Conservation (phyloP, 2,113 vertebrate species). For the Pyxicephalus adspersus region DNA sequence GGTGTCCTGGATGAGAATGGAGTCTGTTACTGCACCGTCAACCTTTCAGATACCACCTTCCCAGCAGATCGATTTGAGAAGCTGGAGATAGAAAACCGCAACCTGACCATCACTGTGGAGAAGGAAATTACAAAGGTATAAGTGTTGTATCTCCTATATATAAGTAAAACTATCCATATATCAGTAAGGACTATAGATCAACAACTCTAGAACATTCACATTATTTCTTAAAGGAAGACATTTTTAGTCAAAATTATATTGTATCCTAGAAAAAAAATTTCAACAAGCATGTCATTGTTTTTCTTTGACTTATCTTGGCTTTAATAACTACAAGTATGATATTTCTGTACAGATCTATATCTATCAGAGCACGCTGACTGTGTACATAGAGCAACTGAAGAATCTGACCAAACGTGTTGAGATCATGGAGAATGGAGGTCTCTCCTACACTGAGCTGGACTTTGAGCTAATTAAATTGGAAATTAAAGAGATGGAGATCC, state of each 20-base stretch:
- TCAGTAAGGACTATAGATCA: no score
- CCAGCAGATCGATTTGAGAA: neutral
- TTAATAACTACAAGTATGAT: neutral
- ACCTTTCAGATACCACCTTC: neutral
- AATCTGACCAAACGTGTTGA: conserved; percentile 74
- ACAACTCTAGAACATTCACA: no score
- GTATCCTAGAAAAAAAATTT: no score
- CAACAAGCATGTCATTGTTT: no score
- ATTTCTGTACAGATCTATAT: neutral
- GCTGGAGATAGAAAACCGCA: no score
- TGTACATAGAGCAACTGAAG: conserved; percentile 64
- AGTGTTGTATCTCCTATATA: no score
- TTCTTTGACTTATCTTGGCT: no score
- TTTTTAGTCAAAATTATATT: no score
- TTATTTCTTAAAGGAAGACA: no score
- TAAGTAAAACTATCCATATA: no score
- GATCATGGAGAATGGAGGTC: conserved; percentile 59
- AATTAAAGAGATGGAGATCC: conserved; percentile 72
- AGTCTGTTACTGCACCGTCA: conserved; percentile 7
- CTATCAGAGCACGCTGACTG: conserved; percentile 17
- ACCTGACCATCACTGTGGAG: no score
- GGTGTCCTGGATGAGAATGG: neutral
- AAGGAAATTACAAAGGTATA: no score
- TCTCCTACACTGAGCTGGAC: conserved; percentile 65
- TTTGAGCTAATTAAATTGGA: conserved; percentile 65